These are phyloP conservation scores for Lacanobia wlatinum DNA, from an alignment of 2,888 invertebrate species.

Conservation along the genomic window DNA sequence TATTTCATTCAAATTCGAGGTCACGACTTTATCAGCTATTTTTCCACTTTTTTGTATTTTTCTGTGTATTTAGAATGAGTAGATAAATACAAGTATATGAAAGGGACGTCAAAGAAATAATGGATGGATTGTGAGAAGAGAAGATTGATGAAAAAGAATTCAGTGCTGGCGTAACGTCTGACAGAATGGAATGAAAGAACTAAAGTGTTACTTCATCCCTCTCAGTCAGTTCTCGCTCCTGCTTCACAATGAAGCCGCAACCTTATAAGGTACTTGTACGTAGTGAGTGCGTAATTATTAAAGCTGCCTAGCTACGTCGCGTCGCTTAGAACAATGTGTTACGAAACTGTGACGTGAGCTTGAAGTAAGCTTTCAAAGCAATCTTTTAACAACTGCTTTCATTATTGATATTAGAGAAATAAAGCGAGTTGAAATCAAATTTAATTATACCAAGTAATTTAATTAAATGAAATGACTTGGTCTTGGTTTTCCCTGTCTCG, in stretches of 20 bases:
- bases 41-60: not conserved
- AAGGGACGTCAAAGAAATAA: no score
- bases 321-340: constrained; percentile 67
- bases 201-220: not conserved
- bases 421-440: not conserved
- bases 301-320: constrained; percentile 56
- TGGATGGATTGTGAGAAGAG: no score
- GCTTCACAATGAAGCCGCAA: not conserved
- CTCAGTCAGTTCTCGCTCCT: not conserved
- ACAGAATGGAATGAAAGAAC: no score
- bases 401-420: not conserved
- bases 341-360: constrained; percentile 68
- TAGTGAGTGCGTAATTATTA: constrained; percentile 50
- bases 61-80: no score
- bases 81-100: no score
- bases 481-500: not conserved
- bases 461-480: no score
- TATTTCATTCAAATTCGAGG: not conserved
- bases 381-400: constrained; percentile 20
- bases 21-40: not conserved
- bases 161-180: no score
- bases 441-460: no score
- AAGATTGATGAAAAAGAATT: no score
- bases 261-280: constrained; percentile 25
- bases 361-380: constrained; percentile 60